Conservation (phyloP, 2,888 invertebrate genomes). For the Cosmia pyralina region DNA sequence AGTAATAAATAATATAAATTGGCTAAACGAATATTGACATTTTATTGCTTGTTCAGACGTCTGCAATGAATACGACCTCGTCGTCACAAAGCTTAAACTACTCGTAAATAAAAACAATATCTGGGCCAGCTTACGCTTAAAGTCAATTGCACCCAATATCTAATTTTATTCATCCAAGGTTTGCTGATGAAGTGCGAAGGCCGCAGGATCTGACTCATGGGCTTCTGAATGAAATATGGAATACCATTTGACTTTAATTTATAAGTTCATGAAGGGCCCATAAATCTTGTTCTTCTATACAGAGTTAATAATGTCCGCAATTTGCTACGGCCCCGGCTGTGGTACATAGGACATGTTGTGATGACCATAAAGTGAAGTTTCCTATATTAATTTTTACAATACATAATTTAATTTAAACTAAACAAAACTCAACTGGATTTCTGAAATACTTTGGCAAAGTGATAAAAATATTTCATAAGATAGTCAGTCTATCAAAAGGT, state of each 20-base stretch:
- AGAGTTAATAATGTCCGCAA: slow-evolving; percentile 13
- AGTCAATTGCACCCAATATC: slow-evolving; percentile 66
- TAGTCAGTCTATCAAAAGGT: neutral
- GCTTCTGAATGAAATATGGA: slow-evolving; percentile 45
- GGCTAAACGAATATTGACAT: slow-evolving; percentile 69
- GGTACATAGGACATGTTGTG: neutral
- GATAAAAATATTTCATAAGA: neutral
- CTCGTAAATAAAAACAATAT: slow-evolving; percentile 58
- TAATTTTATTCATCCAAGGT: slow-evolving; percentile 60
- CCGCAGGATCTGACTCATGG: slow-evolving; percentile 47
- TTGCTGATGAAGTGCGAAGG: slow-evolving; percentile 51
- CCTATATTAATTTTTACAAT: neutral
- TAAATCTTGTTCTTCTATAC: slow-evolving; percentile 40
- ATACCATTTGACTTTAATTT: slow-evolving; percentile 52
- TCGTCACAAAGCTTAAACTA: slow-evolving; percentile 47
- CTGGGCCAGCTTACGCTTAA: slow-evolving; percentile 58
- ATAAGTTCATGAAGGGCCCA: slow-evolving; percentile 45
- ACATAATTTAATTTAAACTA: neutral
- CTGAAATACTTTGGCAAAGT: neutral
- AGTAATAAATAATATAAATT: slow-evolving; percentile 54
- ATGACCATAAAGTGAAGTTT: neutral
- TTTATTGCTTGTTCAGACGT: slow-evolving; percentile 66
- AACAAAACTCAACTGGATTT: neutral
- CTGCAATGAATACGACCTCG: slow-evolving; percentile 69
- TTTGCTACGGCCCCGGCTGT: neutral